Evolutionary conservation across 2,888 invertebrate species (phyloP).

Genomic region (Tethea ocularis): DNA sequence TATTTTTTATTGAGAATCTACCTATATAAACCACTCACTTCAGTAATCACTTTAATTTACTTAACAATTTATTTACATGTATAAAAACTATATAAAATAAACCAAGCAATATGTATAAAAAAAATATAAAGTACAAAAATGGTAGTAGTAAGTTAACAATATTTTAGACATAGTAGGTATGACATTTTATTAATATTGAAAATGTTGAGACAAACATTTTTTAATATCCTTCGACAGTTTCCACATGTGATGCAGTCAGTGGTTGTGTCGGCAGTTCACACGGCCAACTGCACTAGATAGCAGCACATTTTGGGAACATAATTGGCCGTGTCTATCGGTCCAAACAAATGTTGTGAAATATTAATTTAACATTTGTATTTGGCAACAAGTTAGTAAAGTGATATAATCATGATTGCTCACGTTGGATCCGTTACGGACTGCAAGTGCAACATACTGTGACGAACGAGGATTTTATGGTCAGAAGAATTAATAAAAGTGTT

Average conservation of each 20-base stretch:
- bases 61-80: too few species aligned
- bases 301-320: background rate
- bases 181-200: too few species aligned
- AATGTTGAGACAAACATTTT: background rate
- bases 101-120: too few species aligned
- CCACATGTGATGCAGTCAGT: too few species aligned
- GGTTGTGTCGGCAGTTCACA: background rate
- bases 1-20: too few species aligned
- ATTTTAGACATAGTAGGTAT: too few species aligned
- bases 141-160: too few species aligned
- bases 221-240: background rate
- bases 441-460: conserved; percentile 38
- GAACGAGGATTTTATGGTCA: conserved; percentile 36
- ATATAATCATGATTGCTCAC: conserved; percentile 19
- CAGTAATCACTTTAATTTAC: too few species aligned
- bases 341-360: conserved; percentile 6
- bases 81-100: too few species aligned
- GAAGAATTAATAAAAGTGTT: conserved; percentile 18
- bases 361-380: conserved; percentile 6
- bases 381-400: conserved; percentile 10
- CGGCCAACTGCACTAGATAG: conserved; percentile 1
- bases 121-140: too few species aligned
- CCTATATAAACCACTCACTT: too few species aligned
- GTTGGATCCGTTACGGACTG: conserved; percentile 15
- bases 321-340: background rate